Percentiles rank a stretch among this genome's conserved stretches.
Evolutionary conservation across 53 echinoderm and acorn worm genomes (phyloP).

Genomic region (Apostichopus leukothele): DNA sequence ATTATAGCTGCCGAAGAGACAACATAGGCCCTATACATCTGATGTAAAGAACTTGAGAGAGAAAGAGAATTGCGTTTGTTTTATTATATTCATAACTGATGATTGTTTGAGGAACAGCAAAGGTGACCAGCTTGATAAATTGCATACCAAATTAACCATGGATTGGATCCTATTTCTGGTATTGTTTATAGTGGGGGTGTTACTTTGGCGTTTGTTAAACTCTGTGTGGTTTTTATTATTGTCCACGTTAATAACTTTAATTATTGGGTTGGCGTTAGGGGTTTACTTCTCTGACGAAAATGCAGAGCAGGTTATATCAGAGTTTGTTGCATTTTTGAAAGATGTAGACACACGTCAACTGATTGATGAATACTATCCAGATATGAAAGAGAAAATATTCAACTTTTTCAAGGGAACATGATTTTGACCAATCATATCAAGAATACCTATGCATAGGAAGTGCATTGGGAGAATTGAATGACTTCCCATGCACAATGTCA

Average conservation of each 20-base stretch:
- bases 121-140: neutral
- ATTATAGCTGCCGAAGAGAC: no score
- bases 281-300: neutral
- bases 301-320: neutral
- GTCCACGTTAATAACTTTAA: neutral
- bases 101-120: no score
- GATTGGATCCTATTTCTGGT: neutral
- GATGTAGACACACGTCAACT: neutral
- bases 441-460: no score
- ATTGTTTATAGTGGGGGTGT: neutral
- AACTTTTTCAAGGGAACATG: neutral
- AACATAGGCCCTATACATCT: no score
- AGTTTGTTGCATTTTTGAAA: neutral
- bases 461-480: no score
- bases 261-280: neutral
- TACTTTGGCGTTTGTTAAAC: neutral
- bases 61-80: no score
- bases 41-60: no score
- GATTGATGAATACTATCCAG: neutral
- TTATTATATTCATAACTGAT: no score
- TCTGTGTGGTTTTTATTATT: neutral
- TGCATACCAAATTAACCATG: neutral
- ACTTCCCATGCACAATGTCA: no score
- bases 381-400: neutral
- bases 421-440: neutral